phyloP scores from a whole-genome alignment of 2,113 vertebrate genomes.

The Actinemys pallida region DNA sequence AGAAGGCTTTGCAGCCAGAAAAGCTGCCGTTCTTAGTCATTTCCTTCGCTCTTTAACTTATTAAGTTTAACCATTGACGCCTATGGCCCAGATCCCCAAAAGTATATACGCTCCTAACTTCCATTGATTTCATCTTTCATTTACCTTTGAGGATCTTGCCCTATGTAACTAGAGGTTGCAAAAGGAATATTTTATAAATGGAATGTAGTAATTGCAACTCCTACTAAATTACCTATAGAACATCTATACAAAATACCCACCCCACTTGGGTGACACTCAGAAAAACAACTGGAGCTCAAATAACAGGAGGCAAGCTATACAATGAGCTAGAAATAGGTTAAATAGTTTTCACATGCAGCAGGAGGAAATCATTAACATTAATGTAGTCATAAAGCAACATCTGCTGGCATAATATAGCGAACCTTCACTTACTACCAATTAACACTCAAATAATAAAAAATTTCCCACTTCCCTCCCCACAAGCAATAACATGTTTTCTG shows the following conservation, averaged over 20 bases:
- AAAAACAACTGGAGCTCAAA: not conserved
- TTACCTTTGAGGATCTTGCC: not conserved
- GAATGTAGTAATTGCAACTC: not conserved
- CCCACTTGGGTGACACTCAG: fast-evolving
- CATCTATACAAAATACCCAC: not conserved
- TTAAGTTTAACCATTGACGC: not conserved
- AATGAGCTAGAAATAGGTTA: conserved; percentile 23
- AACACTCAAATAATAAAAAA: conserved; percentile 60
- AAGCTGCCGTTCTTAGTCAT: not conserved
- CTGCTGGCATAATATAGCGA: conserved; percentile 45
- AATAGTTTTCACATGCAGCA: conserved; percentile 26
- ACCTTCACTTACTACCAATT: conserved; percentile 62
- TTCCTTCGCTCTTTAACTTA: not conserved
- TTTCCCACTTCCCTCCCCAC: conserved; percentile 26
- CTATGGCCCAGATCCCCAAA: not conserved
- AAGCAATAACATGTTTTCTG: conserved; percentile 58
- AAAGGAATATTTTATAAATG: not conserved
- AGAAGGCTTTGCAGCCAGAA: conserved; percentile 2
- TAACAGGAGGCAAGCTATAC: not conserved
- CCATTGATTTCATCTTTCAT: not conserved
- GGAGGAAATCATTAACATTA: conserved; percentile 63
- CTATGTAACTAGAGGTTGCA: not conserved
- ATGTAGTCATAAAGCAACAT: conserved; percentile 70
- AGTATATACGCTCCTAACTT: not conserved
- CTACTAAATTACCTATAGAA: not conserved